Conservation (phyloP, 2,113 vertebrate species). For the Clupea harengus region DNA sequence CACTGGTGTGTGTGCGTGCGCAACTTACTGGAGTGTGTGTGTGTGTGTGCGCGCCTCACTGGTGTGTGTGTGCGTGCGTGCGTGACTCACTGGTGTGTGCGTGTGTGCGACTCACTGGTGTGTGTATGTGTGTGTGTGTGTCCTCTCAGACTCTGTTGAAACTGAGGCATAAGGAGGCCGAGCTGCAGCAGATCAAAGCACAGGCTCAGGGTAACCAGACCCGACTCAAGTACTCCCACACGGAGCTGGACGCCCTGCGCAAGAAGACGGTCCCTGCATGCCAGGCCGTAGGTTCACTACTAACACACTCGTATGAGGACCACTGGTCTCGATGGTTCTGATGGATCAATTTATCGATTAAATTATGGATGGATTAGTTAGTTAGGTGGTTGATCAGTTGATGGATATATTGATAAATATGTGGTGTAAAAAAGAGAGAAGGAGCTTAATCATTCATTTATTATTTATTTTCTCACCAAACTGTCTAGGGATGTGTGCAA, state of each 20-base stretch:
- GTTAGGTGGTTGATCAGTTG: too few species aligned
- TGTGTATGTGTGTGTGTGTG: constrained; percentile 5
- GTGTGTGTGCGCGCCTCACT: constrained; percentile 55
- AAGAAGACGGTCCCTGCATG: constrained; percentile 78
- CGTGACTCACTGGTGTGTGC: not conserved
- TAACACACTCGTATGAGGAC: too few species aligned
- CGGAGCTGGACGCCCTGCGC: constrained; percentile 77
- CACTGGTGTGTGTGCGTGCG: constrained; percentile 46
- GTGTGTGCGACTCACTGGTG: not conserved
- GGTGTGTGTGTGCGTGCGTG: not conserved
- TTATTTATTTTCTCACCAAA: too few species aligned
- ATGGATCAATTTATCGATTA: too few species aligned
- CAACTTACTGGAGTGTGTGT: too few species aligned
- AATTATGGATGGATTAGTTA: not conserved
- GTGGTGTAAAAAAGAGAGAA: too few species aligned
- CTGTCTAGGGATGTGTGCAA: too few species aligned
- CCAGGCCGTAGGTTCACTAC: constrained; percentile 64
- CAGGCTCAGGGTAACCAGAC: constrained; percentile 79
- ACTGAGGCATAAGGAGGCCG: constrained; percentile 79
- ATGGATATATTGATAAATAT: too few species aligned
- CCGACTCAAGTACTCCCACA: constrained; percentile 86
- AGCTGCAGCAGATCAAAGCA: constrained; percentile 80
- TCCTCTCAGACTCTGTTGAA: constrained; percentile 78
- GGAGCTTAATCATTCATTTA: too few species aligned
- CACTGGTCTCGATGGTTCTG: too few species aligned